These are phyloP conservation scores for Epinotia bilunana DNA, from an alignment of 2,888 invertebrate species.

Conservation along the genomic window DNA sequence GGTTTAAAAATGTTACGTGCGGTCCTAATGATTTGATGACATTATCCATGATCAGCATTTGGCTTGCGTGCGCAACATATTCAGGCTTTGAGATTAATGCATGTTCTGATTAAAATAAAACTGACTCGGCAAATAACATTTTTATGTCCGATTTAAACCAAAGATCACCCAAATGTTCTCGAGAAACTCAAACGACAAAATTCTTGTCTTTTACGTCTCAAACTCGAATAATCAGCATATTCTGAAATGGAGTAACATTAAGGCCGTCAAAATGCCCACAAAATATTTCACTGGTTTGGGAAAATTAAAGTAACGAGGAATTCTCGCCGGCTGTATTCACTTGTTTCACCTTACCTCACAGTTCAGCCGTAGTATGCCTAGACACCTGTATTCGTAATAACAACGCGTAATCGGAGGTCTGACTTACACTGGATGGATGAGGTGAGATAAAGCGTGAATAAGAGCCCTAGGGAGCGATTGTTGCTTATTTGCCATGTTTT, in stretches of 20 bases:
- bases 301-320: slow-evolving; percentile 34
- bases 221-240: slow-evolving; percentile 19
- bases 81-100: too few relatives aligned
- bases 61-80: too few relatives aligned
- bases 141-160: neutral
- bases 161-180: neutral
- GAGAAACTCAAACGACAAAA: neutral
- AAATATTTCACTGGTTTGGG: slow-evolving; percentile 36
- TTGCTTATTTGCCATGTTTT: slow-evolving; percentile 34
- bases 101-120: neutral
- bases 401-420: neutral
- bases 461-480: slow-evolving; percentile 28
- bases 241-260: slow-evolving; percentile 24
- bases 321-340: slow-evolving; percentile 4
- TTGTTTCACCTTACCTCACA: neutral
- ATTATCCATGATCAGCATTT: too few relatives aligned
- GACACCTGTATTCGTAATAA: neutral
- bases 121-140: neutral
- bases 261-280: slow-evolving; percentile 14
- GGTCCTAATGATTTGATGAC: too few relatives aligned
- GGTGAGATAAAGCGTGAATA: neutral
- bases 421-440: neutral
- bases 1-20: too few relatives aligned
- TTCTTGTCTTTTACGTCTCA: neutral
- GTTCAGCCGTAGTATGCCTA: too few relatives aligned